Base-by-base conservation (phyloP, 2,888 invertebrate genomes). In the Amitus sp. region DNA sequence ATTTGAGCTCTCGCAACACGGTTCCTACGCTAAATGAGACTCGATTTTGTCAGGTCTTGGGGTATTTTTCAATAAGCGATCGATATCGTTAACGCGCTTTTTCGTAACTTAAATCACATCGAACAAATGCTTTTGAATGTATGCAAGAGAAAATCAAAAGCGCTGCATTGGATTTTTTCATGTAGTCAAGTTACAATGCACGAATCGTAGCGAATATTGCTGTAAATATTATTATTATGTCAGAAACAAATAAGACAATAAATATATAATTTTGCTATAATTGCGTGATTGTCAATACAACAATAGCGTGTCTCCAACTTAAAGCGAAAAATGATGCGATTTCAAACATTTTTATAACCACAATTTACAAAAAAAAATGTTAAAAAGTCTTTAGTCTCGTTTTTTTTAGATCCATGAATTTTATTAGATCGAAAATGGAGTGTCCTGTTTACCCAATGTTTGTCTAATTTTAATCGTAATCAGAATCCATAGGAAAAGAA, bases 241-340 rank as follows among this genome's bases (percentile, higher is more conserved):
- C 67, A 66, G 79, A 71, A 74, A 72, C 69, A 76, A 80, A 78
- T 76, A 75, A 75, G 79, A 80, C 79, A 79, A 80, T 80, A 80
- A 80, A 79, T 80, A n/a, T n/a, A 77, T 79, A 80, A 78, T 80
- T 79, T 80, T 79, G 75, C 67, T 78, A 79, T 73, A 64, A 72
- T 71, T 28, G 28, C 9, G 28, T 28, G 6, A 28, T 28, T 28
- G n/a, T n/a, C n/a, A n/a, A n/a, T n/a, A n/a, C n/a, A n/a, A n/a
- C n/a, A n/a, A n/a, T n/a, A n/a, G n/a, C n/a, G n/a, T n/a, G n/a
- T n/a, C n/a, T n/a, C n/a, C n/a, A n/a, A n/a, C n/a, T n/a, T n/a
- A n/a, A n/a, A n/a, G n/a, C n/a, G n/a, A n/a, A n/a, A n/a, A n/a
- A n/a, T n/a, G n/a, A n/a, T n/a, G n/a, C n/a, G n/a, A n/a, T n/a